These are phyloP conservation scores for Phortica okadai DNA, from an alignment of 2,888 invertebrate species.

Conservation along the genomic window DNA sequence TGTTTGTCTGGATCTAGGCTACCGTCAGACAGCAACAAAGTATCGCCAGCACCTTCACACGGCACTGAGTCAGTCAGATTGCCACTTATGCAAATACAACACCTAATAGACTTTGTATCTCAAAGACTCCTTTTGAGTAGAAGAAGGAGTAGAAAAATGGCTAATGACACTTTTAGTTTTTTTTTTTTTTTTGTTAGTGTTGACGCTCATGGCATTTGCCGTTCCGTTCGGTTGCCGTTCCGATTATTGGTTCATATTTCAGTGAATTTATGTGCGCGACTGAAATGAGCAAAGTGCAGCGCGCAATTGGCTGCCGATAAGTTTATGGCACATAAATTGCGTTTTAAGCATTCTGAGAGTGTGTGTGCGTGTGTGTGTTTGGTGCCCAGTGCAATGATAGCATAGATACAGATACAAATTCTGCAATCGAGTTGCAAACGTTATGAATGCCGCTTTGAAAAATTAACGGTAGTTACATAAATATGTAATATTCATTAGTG, in stretches of 20 bases:
- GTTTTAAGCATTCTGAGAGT: not conserved
- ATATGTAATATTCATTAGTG: slow-evolving; percentile 35
- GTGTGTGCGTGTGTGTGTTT: too few relatives aligned
- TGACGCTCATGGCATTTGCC: not conserved
- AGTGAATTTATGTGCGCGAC: slow-evolving; percentile 57
- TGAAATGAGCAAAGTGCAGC: not conserved
- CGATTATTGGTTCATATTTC: slow-evolving; percentile 69
- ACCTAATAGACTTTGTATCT: slow-evolving; percentile 64
- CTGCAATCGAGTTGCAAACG: too few relatives aligned
- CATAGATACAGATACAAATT: slow-evolving; percentile 12
- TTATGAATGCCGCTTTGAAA: not conserved
- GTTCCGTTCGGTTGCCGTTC: not conserved
- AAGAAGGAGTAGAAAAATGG: slow-evolving; percentile 47
- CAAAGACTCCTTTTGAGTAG: slow-evolving; percentile 37
- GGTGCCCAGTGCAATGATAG: not conserved
- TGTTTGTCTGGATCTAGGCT: not conserved
- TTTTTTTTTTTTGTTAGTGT: slow-evolving; percentile 31
- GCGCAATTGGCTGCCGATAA: slow-evolving; percentile 59
- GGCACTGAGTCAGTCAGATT: too few relatives aligned
- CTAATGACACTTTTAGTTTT: slow-evolving; percentile 63
- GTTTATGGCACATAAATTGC: slow-evolving; percentile 70
- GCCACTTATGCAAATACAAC: slow-evolving; percentile 24
- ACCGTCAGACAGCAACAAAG: not conserved
- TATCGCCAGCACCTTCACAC: not conserved
- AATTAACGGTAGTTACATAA: slow-evolving; percentile 30